A percentile compares a stretch with the other conserved stretches of the same genome.
Evolutionary conservation across 2,113 vertebrate species (phyloP).

Genomic region (Chaenogobius annularis): DNA sequence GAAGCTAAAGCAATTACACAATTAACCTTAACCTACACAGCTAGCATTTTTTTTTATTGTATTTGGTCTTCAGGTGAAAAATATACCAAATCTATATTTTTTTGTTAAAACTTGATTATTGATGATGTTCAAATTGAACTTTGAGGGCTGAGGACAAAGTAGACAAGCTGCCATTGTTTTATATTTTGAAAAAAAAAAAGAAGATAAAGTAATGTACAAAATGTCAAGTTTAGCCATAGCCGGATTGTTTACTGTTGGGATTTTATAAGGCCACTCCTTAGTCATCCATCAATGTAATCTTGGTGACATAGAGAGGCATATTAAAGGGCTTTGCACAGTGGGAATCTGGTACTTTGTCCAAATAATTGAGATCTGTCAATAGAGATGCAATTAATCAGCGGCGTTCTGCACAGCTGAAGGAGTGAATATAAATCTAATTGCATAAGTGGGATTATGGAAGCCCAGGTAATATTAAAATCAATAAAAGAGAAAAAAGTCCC

Average conservation of each 20-base stretch:
- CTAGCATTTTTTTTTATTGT: slow-evolving; percentile 11
- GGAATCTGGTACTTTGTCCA: slow-evolving; percentile 30
- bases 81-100: slow-evolving; percentile 11
- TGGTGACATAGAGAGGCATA: slow-evolving; percentile 13
- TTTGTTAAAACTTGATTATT: slow-evolving; percentile 55
- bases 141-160: slow-evolving; percentile 46
- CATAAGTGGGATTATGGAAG: slow-evolving; percentile 62
- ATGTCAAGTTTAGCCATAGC: slow-evolving; percentile 3
- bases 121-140: slow-evolving; percentile 52
- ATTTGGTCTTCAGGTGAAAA: slow-evolving; percentile 8
- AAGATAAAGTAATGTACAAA: slow-evolving; percentile 33
- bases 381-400: slow-evolving; percentile 51
- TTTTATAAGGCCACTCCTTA: slow-evolving; percentile 40
- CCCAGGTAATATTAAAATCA: slow-evolving; percentile 66
- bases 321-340: slow-evolving; percentile 40
- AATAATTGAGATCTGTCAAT: slow-evolving; percentile 59
- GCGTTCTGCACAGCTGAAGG: slow-evolving; percentile 30
- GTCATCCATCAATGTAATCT: slow-evolving; percentile 41
- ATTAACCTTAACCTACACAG: slow-evolving; percentile 21
- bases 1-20: slow-evolving; percentile 40
- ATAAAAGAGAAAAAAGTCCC: slow-evolving; percentile 33
- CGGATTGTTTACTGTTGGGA: slow-evolving; percentile 46
- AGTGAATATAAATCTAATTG: slow-evolving; percentile 56
- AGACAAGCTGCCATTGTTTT: slow-evolving; percentile 32
- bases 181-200: slow-evolving; percentile 37